Percentiles rank a stretch among this genome's conserved stretches.
Conservation (phyloP, 1,140 invertebrate species). For the Arion vulgaris region DNA sequence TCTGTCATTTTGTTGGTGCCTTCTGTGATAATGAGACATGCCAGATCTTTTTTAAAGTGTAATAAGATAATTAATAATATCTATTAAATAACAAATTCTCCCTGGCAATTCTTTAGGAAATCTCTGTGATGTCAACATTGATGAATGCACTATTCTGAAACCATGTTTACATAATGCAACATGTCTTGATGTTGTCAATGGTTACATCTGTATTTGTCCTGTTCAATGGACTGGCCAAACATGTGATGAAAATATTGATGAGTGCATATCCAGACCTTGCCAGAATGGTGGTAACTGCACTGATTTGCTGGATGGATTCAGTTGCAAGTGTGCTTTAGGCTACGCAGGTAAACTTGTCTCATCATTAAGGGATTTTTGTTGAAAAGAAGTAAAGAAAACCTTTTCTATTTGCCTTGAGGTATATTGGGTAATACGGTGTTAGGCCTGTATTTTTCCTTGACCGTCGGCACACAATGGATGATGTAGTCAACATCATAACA, state of each 20-base stretch:
- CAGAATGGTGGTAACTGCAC: constrained; percentile 70
- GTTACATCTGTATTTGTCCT: constrained; percentile 86
- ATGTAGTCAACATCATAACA: too few relatives aligned
- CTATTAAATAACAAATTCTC: too few relatives aligned
- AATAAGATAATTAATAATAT: too few relatives aligned
- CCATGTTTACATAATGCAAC: constrained; percentile 91
- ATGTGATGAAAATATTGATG: constrained; percentile 43
- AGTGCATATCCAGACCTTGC: constrained; percentile 72
- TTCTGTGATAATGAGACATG: too few relatives aligned
- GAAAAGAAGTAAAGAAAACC: too few relatives aligned
- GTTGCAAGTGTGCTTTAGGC: constrained; percentile 88
- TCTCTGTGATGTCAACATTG: constrained; percentile 44
- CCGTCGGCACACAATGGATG: too few relatives aligned
- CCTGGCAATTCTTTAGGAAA: constrained; percentile 31
- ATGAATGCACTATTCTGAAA: constrained; percentile 41
- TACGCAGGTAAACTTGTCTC: constrained; percentile 79
- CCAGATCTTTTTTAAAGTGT: too few relatives aligned
- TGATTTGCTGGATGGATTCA: constrained; percentile 81
- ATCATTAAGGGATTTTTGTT: too few relatives aligned
- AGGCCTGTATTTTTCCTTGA: too few relatives aligned
- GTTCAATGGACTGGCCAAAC: constrained; percentile 81
- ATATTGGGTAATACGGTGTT: too few relatives aligned
- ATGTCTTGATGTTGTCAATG: constrained; percentile 88
- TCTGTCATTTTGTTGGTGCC: too few relatives aligned
- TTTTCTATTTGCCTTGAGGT: too few relatives aligned